A percentile compares a stretch with the other conserved stretches of the same genome.
Conservation (phyloP, 2,888 invertebrate genomes). For the Sesia bembeciformis region DNA sequence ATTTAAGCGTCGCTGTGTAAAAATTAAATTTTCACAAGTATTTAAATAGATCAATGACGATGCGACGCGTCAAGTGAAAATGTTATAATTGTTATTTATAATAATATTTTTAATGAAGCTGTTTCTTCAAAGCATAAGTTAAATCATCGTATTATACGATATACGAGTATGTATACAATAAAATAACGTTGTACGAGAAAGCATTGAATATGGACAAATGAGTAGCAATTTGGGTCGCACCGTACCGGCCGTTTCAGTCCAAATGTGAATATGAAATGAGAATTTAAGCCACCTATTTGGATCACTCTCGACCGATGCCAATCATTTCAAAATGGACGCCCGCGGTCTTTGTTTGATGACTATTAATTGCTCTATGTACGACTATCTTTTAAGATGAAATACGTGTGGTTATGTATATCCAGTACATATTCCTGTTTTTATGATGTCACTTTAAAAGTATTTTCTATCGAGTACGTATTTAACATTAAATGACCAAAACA, state of each 20-base stretch:
- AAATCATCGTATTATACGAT: too few relatives aligned
- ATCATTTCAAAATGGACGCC: conserved; percentile 60
- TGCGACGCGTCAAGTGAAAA: too few relatives aligned
- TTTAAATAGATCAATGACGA: too few relatives aligned
- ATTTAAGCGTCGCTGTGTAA: too few relatives aligned
- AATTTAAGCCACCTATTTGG: conserved; percentile 62
- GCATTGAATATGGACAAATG: conserved; percentile 57
- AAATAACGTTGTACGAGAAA: conserved; percentile 8
- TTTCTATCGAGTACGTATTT: too few relatives aligned
- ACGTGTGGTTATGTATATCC: too few relatives aligned
- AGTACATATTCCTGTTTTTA: too few relatives aligned
- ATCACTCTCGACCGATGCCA: conserved; percentile 55
- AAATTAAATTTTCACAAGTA: too few relatives aligned
- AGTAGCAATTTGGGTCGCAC: conserved; percentile 51
- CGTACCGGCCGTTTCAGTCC: conserved; percentile 39
- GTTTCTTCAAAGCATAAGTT: too few relatives aligned
- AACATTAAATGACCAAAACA: too few relatives aligned
- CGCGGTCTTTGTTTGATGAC: conserved; percentile 44
- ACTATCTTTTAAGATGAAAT: too few relatives aligned
- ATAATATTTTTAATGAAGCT: neutral
- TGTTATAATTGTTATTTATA: neutral
- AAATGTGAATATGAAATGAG: conserved; percentile 69
- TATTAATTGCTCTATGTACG: conserved; percentile 17
- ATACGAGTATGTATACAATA: neutral
- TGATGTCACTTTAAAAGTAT: too few relatives aligned